These are phyloP conservation scores for Elysia crispata DNA, from an alignment of 2,888 invertebrate genomes.

Conservation along the genomic window DNA sequence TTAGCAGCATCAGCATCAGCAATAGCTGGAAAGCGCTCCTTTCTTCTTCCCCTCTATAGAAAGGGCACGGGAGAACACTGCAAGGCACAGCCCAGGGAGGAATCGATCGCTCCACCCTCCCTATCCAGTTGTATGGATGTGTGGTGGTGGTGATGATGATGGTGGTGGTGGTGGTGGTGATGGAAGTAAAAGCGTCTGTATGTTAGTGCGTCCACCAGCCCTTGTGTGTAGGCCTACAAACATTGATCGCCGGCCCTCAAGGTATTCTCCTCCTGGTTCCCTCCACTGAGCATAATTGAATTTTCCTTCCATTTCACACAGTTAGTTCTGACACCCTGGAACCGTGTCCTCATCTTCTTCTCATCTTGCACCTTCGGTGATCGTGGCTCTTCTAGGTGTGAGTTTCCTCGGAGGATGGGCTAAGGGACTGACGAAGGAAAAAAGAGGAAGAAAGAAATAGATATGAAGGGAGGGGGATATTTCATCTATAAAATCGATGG, in stretches of 20 bases:
- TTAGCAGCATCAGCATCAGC: constrained; percentile 1
- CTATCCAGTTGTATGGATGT: not conserved
- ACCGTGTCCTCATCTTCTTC: too few relatives aligned
- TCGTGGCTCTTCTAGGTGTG: not conserved
- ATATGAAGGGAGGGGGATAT: not conserved
- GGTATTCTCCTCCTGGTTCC: too few relatives aligned
- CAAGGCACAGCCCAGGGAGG: too few relatives aligned
- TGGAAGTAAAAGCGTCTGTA: not conserved
- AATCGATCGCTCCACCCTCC: too few relatives aligned
- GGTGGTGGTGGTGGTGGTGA: not conserved
- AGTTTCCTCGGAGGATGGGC: not conserved
- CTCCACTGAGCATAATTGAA: too few relatives aligned
- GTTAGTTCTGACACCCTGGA: too few relatives aligned
- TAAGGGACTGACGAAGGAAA: not conserved
- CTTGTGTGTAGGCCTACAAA: too few relatives aligned
- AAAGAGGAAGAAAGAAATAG: too few relatives aligned
- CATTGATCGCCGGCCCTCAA: too few relatives aligned
- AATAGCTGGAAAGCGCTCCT: too few relatives aligned
- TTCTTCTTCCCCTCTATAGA: not conserved
- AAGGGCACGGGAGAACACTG: not conserved
- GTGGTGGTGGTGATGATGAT: not conserved
- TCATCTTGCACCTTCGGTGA: not conserved
- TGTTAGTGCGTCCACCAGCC: not conserved
- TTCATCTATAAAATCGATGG: not conserved
- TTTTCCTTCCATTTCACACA: too few relatives aligned